Evolutionary conservation across 1,140 invertebrate genomes (phyloP), one percentile per base, ranked within the genome.

Genomic region (Lepeophtheirus salmonis): DNA sequence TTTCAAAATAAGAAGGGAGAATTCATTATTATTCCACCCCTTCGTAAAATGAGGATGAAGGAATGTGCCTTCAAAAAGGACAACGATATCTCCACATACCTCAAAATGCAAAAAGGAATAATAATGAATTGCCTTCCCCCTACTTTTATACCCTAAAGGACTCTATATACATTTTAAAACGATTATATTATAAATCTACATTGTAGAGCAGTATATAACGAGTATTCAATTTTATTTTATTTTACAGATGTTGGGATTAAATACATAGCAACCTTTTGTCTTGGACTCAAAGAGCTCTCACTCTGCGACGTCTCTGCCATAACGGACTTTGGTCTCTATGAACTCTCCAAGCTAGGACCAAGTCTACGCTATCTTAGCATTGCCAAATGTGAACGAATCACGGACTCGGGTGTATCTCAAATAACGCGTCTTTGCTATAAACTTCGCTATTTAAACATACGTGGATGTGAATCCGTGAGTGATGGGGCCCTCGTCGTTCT

Each of bases 381-480:
- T 18, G 86, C 86, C 16, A 89, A 89, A 69, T 89, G 86, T 71
- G 83, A 84, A 64, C 81, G 83, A 65, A 82, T 82, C 16, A 86
- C 84, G 24, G 86, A 89, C 70, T 84, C 84, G 1, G 86, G 86
- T 1, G 73, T 89, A 0, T 79, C 86, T 64, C 84, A 89, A 16
- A 80, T 94, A n/a, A 86, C 86, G 0, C 76, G 84, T 60, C 79
- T 86, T 50, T 92, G 89, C 68, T 86, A 87, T 68, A 90, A 89
- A 69, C 70, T 94, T 48, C 76, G 89, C 2, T 94, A 92, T 70
- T 74, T 94, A 25, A 92, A 92, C 70, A 83, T 85, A 0, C 76
- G 89, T 30, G 89, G 89, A 2, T 92, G 89, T 69, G 89, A 91
- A 65, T 88, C 86, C 1, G 80, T 94, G 0, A 89, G 86, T 24